Evolutionary conservation across 2,888 invertebrate genomes (phyloP).

Genomic region (Cabera pusaria): DNA sequence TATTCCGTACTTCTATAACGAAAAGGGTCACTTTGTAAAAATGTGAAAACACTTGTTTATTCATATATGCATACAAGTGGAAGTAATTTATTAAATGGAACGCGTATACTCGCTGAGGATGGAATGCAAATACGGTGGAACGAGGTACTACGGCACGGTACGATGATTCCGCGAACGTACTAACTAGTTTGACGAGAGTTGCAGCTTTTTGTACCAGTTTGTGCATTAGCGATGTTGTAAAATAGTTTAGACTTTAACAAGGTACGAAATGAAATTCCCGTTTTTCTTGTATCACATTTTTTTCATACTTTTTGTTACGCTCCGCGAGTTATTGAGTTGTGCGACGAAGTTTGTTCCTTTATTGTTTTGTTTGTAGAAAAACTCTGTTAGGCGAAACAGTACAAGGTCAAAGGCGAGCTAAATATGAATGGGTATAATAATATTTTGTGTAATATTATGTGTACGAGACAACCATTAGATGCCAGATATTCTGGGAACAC

Average conservation of each 20-base stretch:
- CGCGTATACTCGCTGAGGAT: conserved; percentile 34
- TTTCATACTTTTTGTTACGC: not conserved
- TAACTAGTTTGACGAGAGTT: conserved; percentile 6
- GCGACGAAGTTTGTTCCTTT: conserved; percentile 16
- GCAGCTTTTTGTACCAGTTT: conserved; percentile 6
- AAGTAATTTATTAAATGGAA: conserved; percentile 64
- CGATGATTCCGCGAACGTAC: conserved; percentile 3
- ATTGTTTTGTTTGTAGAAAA: conserved; percentile 23
- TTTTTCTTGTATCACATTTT: no score
- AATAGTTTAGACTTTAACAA: conserved; percentile 10
- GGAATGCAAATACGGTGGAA: conserved; percentile 23
- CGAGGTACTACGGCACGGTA: conserved; percentile 4
- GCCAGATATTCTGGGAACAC: no score
- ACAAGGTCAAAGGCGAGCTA: conserved; percentile 12
- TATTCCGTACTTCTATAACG: conserved; percentile 7
- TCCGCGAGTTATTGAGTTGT: conserved; percentile 7
- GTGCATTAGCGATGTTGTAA: conserved; percentile 1
- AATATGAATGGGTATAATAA: conserved; percentile 9
- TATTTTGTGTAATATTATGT: conserved; percentile 5
- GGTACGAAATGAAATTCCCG: not conserved
- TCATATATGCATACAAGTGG: conserved; percentile 46
- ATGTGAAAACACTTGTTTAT: conserved; percentile 42
- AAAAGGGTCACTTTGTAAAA: conserved; percentile 29
- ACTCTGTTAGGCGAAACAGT: conserved; percentile 9
- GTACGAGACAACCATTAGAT: conserved; percentile 1